Evolutionary conservation across 53 echinoderm and acorn worm species (phyloP).

Genomic region (Holothuria leucospilota): DNA sequence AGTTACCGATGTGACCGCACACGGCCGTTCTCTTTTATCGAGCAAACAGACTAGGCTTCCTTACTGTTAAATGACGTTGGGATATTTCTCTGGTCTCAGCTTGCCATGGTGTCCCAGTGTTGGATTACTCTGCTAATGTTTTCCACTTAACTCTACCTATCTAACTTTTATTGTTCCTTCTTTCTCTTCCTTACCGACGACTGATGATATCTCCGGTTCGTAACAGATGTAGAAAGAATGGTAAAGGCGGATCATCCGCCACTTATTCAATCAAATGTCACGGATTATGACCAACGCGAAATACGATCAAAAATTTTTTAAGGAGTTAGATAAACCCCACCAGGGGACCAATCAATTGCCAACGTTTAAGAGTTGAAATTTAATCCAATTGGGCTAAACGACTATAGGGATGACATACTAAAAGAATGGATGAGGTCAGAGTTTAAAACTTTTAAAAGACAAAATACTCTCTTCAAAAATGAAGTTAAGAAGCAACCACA

Average conservation of each 20-base stretch:
- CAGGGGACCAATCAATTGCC: constrained; percentile 29
- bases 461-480: no score
- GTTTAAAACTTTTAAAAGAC: no score
- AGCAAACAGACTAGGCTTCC: constrained; percentile 23
- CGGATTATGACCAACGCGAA: constrained; percentile 21
- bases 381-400: constrained; percentile 45
- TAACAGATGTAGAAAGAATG: constrained; percentile 27
- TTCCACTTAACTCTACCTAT: constrained; percentile 17
- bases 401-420: constrained; percentile 14
- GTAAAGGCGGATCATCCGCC: not conserved
- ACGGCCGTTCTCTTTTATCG: constrained; percentile 41
- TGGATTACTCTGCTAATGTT: constrained; percentile 14
- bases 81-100: constrained; percentile 4
- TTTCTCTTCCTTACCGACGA: not conserved
- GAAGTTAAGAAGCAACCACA: no score
- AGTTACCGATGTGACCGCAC: constrained; percentile 24
- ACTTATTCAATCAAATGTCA: constrained; percentile 31
- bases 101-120: constrained; percentile 14
- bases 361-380: constrained; percentile 10
- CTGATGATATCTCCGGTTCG: not conserved
- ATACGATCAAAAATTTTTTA: constrained; percentile 31
- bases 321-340: constrained; percentile 7
- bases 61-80: not conserved
- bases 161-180: constrained; percentile 11
- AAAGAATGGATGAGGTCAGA: no score